Evolutionary conservation across 2,113 vertebrate species (phyloP).

Genomic region (Crotophaga sulcirostris): DNA sequence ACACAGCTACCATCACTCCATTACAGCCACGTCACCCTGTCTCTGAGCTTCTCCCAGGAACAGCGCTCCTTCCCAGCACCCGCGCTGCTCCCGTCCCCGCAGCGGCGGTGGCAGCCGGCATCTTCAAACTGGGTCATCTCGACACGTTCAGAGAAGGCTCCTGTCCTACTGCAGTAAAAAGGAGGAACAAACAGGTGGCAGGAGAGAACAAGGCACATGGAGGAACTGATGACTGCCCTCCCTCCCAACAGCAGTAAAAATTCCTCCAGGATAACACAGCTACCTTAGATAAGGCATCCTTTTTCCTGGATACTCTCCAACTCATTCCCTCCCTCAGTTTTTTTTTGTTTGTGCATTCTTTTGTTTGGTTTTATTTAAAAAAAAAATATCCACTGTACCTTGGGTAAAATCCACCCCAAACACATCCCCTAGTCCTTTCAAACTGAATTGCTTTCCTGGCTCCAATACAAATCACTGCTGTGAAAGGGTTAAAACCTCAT

Average conservation of each 20-base stretch:
- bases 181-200: conserved; percentile 59
- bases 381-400: neutral
- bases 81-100: neutral
- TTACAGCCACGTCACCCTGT: neutral
- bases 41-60: neutral
- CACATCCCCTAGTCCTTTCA: neutral
- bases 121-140: conserved; percentile 35
- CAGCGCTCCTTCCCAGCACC: neutral
- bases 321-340: neutral
- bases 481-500: conserved; percentile 32
- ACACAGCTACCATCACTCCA: conserved; percentile 14
- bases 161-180: conserved; percentile 30
- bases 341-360: neutral
- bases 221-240: neutral
- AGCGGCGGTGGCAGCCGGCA: neutral
- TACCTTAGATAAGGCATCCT: neutral
- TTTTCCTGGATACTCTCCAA: neutral
- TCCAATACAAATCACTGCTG: neutral
- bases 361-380: neutral
- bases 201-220: conserved; percentile 42
- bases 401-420: neutral
- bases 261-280: neutral
- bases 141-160: neutral
- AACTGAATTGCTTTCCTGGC: neutral
- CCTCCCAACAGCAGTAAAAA: neutral